These are phyloP conservation scores for Rhabdornis inornatus DNA, from an alignment of 2,113 vertebrate genomes.

Conservation along the genomic window DNA sequence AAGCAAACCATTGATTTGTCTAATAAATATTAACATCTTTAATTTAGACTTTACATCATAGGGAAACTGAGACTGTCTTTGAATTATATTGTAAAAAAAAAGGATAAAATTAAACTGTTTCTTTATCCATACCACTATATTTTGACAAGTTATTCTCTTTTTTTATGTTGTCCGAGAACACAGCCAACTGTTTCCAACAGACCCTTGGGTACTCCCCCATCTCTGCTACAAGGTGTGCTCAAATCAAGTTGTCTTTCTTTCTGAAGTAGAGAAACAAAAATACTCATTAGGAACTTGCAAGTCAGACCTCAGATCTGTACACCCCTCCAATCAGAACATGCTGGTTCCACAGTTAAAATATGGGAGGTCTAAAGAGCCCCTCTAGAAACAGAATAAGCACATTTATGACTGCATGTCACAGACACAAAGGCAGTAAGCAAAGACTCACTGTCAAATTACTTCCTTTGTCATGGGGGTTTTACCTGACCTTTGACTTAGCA, in stretches of 20 bases:
- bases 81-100: conserved; percentile 44
- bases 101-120: conserved; percentile 61
- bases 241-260: neutral
- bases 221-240: neutral
- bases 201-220: neutral
- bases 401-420: rapidly evolving
- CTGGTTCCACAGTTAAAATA: neutral
- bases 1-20: conserved; percentile 51
- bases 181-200: neutral
- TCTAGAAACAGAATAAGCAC: neutral
- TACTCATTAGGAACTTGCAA: neutral
- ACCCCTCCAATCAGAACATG: neutral
- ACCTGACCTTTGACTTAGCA: neutral
- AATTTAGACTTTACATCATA: conserved; percentile 27
- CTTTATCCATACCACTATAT: conserved; percentile 46
- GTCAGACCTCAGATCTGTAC: neutral
- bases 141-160: conserved; percentile 40
- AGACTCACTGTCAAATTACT: neutral
- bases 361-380: neutral
- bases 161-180: neutral
- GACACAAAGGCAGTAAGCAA: neutral
- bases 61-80: conserved; percentile 51
- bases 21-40: conserved; percentile 48
- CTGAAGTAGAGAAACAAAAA: neutral
- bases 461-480: neutral